A percentile compares a stretch with the other conserved stretches of the same genome.
Evolutionary conservation across 2,888 invertebrate species (phyloP).

Genomic region (Sarcophaga caerulescens): DNA sequence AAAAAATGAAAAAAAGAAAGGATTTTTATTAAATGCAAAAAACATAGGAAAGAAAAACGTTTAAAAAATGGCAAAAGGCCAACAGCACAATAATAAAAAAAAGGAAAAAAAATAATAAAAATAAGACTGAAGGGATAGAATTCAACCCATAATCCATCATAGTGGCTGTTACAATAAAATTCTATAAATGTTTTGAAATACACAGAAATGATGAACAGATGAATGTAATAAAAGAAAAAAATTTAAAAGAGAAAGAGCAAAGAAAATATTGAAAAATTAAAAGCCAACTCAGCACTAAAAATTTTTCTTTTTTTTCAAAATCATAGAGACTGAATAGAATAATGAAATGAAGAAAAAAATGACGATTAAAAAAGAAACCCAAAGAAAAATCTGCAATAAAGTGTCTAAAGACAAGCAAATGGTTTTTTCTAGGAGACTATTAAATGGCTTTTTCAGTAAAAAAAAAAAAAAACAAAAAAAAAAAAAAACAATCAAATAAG

Average conservation of each 20-base stretch:
- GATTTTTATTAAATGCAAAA: constrained; percentile 22
- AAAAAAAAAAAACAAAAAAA: too few relatives aligned
- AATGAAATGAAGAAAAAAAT: background rate
- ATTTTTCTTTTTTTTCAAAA: background rate
- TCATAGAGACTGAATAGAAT: background rate
- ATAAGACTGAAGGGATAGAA: constrained; percentile 25
- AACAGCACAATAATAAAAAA: constrained; percentile 38
- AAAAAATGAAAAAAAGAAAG: too few relatives aligned
- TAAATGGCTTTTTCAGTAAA: too few relatives aligned
- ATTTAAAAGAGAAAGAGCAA: background rate
- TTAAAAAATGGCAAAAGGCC: constrained; percentile 59
- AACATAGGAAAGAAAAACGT: background rate
- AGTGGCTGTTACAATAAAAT: constrained; percentile 53
- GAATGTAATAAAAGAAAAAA: constrained; percentile 5
- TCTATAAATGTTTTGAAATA: constrained; percentile 53
- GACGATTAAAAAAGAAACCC: background rate
- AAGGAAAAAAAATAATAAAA: background rate
- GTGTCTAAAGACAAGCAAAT: constrained; percentile 16
- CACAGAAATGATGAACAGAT: background rate
- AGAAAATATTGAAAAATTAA: constrained; percentile 4
- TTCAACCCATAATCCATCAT: constrained; percentile 58
- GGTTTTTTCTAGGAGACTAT: background rate
- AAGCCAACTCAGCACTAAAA: constrained; percentile 21
- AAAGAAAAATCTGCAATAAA: constrained; percentile 36
- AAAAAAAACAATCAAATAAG: too few relatives aligned